Conservation (phyloP, 2,113 vertebrate genomes). For the Dendropsophus ebraccatus region DNA sequence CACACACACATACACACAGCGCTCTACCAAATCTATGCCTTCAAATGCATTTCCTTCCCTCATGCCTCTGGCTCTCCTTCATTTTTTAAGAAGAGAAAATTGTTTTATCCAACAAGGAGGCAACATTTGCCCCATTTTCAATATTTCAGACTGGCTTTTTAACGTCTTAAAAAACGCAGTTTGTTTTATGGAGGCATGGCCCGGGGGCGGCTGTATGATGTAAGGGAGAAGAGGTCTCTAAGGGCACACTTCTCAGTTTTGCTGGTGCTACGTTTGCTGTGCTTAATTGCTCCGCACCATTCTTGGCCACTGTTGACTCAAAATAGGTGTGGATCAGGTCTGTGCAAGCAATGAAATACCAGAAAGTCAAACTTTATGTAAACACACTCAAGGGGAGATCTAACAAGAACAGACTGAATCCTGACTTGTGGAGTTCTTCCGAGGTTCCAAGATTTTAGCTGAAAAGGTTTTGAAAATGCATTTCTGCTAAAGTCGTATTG, state of each 20-base stretch:
- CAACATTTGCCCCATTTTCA: constrained; percentile 67
- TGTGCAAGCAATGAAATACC: constrained; percentile 86
- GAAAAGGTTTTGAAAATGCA: constrained; percentile 17
- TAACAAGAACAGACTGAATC: constrained; percentile 76
- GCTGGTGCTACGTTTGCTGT: constrained; percentile 54
- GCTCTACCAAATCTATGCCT: constrained; percentile 52
- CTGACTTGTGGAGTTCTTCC: constrained; percentile 68
- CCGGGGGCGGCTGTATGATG: constrained; percentile 76
- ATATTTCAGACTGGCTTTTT: constrained; percentile 68
- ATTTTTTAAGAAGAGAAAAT: constrained; percentile 66
- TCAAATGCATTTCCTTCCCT: constrained; percentile 57
- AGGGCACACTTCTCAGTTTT: constrained; percentile 65
- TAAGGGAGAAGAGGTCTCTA: constrained; percentile 72
- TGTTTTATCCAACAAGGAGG: constrained; percentile 64
- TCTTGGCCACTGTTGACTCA: constrained; percentile 83
- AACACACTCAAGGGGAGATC: constrained; percentile 73
- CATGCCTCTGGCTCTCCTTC: constrained; percentile 62
- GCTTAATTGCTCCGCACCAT: constrained; percentile 71
- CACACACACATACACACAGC: background rate
- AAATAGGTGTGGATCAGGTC: constrained; percentile 85
- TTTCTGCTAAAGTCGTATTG: background rate
- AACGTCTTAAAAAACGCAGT: constrained; percentile 74
- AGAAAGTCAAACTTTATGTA: constrained; percentile 80
- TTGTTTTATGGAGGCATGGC: constrained; percentile 74
- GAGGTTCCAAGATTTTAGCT: constrained; percentile 28